phyloP scores from a whole-genome alignment of 2,113 vertebrate species.

The Caranx ignobilis region DNA sequence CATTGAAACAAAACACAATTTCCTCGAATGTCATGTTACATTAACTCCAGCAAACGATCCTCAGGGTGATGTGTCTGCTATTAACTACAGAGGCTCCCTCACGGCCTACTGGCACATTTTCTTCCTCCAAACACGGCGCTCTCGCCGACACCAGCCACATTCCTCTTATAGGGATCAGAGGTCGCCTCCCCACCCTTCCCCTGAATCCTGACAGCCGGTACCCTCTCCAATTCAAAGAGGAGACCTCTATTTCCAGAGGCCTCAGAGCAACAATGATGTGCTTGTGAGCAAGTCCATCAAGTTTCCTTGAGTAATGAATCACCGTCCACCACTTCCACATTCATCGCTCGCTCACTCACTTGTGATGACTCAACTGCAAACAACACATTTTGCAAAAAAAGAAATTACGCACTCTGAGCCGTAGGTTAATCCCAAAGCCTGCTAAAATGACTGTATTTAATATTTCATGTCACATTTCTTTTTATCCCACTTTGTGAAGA shows the following conservation, averaged over 20 bases:
- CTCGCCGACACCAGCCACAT: slow-evolving; percentile 64
- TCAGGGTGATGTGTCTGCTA: slow-evolving; percentile 31
- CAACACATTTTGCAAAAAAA: slow-evolving; percentile 22
- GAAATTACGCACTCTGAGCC: not conserved
- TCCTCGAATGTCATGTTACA: slow-evolving; percentile 39
- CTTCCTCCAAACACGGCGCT: slow-evolving; percentile 46
- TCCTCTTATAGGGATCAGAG: slow-evolving; percentile 73
- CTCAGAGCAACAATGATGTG: slow-evolving; percentile 62
- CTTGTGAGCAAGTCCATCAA: slow-evolving; percentile 65
- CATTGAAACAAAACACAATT: slow-evolving; percentile 42
- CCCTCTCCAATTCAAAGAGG: slow-evolving; percentile 63
- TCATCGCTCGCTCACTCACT: slow-evolving; percentile 21
- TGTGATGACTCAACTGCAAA: slow-evolving; percentile 30
- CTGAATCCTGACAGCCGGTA: slow-evolving; percentile 64
- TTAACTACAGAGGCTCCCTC: slow-evolving; percentile 39
- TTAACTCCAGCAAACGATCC: slow-evolving; percentile 52
- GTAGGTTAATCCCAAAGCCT: not conserved
- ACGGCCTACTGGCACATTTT: slow-evolving; percentile 58
- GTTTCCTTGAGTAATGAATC: slow-evolving; percentile 66
- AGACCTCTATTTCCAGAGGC: slow-evolving; percentile 67
- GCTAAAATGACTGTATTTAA: not conserved
- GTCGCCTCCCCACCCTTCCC: slow-evolving; percentile 50
- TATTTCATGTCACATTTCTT: not conserved
- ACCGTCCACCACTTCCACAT: slow-evolving; percentile 29
- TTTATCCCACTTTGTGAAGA: not conserved